These are phyloP conservation scores for Chalcosyrphus nemorum DNA, from an alignment of 2,888 invertebrate species.

Conservation along the genomic window DNA sequence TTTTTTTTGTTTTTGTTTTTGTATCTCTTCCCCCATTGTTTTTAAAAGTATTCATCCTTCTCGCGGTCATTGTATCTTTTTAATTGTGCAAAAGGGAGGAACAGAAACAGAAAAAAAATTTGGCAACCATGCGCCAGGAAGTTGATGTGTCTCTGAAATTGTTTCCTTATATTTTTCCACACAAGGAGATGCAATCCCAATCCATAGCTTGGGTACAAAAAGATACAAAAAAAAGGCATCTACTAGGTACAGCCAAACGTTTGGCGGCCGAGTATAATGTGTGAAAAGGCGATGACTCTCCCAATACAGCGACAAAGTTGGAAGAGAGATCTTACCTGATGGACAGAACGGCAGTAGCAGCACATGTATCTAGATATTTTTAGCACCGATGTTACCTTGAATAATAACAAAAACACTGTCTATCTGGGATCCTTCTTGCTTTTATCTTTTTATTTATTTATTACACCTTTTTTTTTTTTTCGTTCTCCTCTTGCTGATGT, in stretches of 20 bases:
- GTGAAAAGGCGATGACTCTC: conserved; percentile 3
- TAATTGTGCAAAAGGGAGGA: conserved; percentile 42
- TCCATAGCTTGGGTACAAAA: too few relatives aligned
- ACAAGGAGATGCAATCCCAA: too few relatives aligned
- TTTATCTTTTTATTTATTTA: conserved; percentile 44
- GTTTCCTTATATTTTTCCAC: neutral
- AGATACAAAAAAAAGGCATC: neutral
- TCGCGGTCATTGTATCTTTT: conserved; percentile 63
- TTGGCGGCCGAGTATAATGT: neutral
- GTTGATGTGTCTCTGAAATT: neutral
- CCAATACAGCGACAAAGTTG: neutral
- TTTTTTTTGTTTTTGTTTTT: neutral
- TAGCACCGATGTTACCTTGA: conserved; percentile 68
- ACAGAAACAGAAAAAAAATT: too few relatives aligned
- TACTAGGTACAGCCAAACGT: conserved; percentile 12
- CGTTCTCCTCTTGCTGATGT: too few relatives aligned
- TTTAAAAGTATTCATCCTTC: neutral
- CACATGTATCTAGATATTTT: conserved; percentile 48
- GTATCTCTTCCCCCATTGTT: neutral
- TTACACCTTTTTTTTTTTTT: conserved; percentile 8
- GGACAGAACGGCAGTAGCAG: conserved; percentile 1
- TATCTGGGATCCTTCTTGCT: conserved; percentile 43
- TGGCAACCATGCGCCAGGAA: conserved; percentile 51
- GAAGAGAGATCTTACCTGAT: conserved; percentile 23
- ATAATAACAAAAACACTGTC: conserved; percentile 40